phyloP scores from a whole-genome alignment of 2,888 invertebrate genomes.

The Epirrita christyi region DNA sequence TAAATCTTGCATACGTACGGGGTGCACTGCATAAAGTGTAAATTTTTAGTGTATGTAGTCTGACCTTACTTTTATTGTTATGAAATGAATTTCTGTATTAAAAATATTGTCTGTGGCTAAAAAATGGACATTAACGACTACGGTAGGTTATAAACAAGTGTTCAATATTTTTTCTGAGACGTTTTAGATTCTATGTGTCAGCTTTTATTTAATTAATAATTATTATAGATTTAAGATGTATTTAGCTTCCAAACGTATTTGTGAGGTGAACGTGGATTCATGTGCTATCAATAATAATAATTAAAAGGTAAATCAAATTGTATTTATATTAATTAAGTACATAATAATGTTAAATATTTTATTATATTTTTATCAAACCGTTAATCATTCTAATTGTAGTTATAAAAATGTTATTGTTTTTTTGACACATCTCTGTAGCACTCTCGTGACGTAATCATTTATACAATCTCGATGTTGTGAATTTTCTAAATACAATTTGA shows the following conservation, averaged over 20 bases:
- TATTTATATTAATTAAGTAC: slow-evolving; percentile 23
- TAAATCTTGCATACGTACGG: too few species aligned
- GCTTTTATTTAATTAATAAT: slow-evolving; percentile 32
- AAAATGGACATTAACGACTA: slow-evolving; percentile 43
- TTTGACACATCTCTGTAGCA: slow-evolving; percentile 22
- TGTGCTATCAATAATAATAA: slow-evolving; percentile 56
- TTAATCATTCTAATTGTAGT: slow-evolving; percentile 7
- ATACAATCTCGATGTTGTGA: slow-evolving; percentile 30
- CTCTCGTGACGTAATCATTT: slow-evolving; percentile 28
- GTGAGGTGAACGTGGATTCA: slow-evolving; percentile 52
- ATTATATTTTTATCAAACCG: slow-evolving; percentile 11
- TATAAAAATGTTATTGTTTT: slow-evolving; percentile 21
- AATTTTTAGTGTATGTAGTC: background rate
- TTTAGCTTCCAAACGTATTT: slow-evolving; percentile 58
- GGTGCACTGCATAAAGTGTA: too few species aligned
- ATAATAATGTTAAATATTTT: slow-evolving; percentile 24
- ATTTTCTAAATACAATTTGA: slow-evolving; percentile 47
- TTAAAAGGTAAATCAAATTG: slow-evolving; percentile 33
- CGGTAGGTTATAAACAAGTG: slow-evolving; percentile 34
- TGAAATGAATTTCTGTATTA: slow-evolving; percentile 4
- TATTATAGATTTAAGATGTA: slow-evolving; percentile 52
- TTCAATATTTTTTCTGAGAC: slow-evolving; percentile 32
- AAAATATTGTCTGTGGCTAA: slow-evolving; percentile 50
- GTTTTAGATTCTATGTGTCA: slow-evolving; percentile 34
- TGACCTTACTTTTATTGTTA: background rate